phyloP scores from a whole-genome alignment of 2,797 vertebrate genomes.

The Notolabrus celidotus region DNA sequence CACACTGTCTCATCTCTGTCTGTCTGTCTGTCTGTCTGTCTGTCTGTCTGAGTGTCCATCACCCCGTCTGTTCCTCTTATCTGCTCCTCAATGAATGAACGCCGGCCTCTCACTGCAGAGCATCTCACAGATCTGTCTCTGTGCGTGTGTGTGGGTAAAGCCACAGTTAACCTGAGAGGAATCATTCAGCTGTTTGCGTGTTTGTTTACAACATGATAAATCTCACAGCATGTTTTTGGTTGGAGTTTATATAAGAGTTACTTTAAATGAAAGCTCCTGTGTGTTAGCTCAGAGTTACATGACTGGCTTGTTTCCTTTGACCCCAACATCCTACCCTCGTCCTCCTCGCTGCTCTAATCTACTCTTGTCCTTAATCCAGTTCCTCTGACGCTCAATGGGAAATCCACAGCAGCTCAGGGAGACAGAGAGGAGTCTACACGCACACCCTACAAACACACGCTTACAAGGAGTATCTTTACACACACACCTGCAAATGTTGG shows the following conservation, averaged over 20 bases:
- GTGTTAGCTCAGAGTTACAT: not conserved
- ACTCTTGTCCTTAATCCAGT: slow-evolving; percentile 66
- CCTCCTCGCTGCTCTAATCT: slow-evolving; percentile 55
- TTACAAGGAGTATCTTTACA: not conserved
- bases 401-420: slow-evolving; percentile 54
- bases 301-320: slow-evolving; percentile 1
- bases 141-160: not conserved
- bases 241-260: not conserved
- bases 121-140: slow-evolving; percentile 9
- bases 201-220: not conserved
- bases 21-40: slow-evolving; percentile 22
- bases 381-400: slow-evolving; percentile 43
- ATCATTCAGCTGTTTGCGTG: not conserved
- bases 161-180: not conserved
- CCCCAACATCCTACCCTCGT: slow-evolving; percentile 3
- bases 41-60: slow-evolving; percentile 22
- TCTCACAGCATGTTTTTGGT: too few species aligned
- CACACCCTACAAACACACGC: slow-evolving; percentile 1
- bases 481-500: not conserved
- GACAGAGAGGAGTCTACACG: slow-evolving; percentile 48
- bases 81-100: slow-evolving; percentile 18
- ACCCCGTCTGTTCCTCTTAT: slow-evolving; percentile 36
- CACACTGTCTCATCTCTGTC: slow-evolving; percentile 11
- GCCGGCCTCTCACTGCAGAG: not conserved
- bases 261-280: not conserved